Base-by-base conservation (phyloP, 2,113 vertebrate genomes). In the Xenopus laevis region DNA sequence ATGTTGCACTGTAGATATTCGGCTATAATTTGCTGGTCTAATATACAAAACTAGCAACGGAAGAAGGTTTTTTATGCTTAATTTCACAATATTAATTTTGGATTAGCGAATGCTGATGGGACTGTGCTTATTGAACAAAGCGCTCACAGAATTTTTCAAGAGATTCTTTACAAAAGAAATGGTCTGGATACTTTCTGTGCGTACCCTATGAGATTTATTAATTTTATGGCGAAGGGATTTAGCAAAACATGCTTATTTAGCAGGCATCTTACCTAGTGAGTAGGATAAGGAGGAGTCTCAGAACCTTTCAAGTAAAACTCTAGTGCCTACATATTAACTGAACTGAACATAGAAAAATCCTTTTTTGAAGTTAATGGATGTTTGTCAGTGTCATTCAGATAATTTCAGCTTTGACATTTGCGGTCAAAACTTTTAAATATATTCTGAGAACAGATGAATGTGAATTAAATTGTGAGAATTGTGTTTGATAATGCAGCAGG, bases 351-450 rank as follows among this genome's bases (percentile, higher is more conserved):
- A 27, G 23, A 81, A 81, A 82, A 86, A 86, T 12, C 52, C 46
- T 50, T 65, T 72, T 72, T 72, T 65, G 50, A 65, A 45, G 61
- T 65, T 65, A 60, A 44, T 70, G 77, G 62, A 58, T 89, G 87
- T 83, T 88, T 90, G 82, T 86, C 87, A 91, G 87, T 90, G 87
- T 87, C 82, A 89, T 90, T 87, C 87, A 86, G 67, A 88, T 91
- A 87, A 89, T 88, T 90, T 82, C 82, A 86, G 85, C 86, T 87
- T 83, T 78, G 79, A 83, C 86, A 83, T 84, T 89, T 78, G 84
- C 86, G 81, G 65, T 83, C 78, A 80, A 62, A 84, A 86, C 77
- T 90, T 91, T 89, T 20, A 40, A 87, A 16, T 10, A 13, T 57
- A 65, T 16, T 65, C n/a, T 58, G 27, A 57, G 30, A 45, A 47